Conservation (phyloP, 2,888 invertebrate species). For the Ormyrus pomaceus region DNA sequence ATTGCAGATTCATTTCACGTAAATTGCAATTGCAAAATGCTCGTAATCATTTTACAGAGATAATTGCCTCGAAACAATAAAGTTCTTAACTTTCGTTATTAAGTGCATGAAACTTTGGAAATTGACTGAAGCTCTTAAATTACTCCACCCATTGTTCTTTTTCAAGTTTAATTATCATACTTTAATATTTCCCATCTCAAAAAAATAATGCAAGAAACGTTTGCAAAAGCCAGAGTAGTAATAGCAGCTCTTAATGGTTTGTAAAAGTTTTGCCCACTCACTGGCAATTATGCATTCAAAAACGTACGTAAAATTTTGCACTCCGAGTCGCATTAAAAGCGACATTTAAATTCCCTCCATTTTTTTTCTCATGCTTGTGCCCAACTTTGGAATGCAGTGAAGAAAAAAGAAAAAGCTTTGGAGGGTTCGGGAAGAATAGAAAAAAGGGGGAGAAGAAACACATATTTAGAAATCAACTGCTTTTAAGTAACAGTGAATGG, state of each 20-base stretch:
- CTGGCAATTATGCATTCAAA: slow-evolving; percentile 43
- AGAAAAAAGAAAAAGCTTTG: slow-evolving; percentile 17
- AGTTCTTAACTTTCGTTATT: no score
- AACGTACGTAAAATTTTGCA: slow-evolving; percentile 18
- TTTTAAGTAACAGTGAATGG: slow-evolving; percentile 63
- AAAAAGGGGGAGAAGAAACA: slow-evolving; percentile 52
- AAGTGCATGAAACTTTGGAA: no score
- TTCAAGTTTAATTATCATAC: slow-evolving; percentile 6
- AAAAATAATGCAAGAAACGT: not conserved
- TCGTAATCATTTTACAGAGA: slow-evolving; percentile 32
- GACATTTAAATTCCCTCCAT: slow-evolving; percentile 42
- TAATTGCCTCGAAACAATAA: slow-evolving; percentile 24
- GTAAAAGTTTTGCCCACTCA: slow-evolving; percentile 41
- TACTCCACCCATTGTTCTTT: no score
- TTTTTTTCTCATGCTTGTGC: not conserved
- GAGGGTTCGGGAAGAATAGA: slow-evolving; percentile 39
- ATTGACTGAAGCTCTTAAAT: no score
- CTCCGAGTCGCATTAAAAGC: slow-evolving; percentile 25
- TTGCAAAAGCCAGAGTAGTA: not conserved
- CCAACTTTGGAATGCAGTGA: slow-evolving; percentile 36
- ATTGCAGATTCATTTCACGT: slow-evolving; percentile 35
- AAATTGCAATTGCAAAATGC: slow-evolving; percentile 34
- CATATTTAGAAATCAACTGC: slow-evolving; percentile 58
- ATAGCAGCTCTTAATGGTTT: slow-evolving; percentile 22
- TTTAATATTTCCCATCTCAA: slow-evolving; percentile 17